These are phyloP conservation scores for Cephus pulcher DNA, from an alignment of 2,888 invertebrate genomes.

Conservation along the genomic window DNA sequence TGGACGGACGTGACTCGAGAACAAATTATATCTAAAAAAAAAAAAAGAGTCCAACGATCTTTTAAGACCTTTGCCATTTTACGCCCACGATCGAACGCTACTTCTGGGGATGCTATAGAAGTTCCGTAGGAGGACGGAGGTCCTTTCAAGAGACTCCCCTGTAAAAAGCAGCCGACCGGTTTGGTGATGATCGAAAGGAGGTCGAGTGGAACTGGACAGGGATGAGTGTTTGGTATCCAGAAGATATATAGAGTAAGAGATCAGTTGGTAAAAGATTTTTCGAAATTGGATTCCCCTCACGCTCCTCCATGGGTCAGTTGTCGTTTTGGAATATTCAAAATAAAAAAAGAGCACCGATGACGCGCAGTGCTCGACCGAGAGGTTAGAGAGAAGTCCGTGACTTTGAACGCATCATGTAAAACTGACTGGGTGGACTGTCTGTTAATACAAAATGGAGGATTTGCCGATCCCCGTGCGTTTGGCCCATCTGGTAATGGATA, in stretches of 20 bases:
- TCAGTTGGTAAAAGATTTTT: background rate
- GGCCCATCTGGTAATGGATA: constrained; percentile 40
- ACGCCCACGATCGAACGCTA: background rate
- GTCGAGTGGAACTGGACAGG: background rate
- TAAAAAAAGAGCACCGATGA: background rate
- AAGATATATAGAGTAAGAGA: background rate
- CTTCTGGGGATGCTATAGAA: background rate
- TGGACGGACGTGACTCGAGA: background rate
- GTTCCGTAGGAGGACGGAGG: background rate
- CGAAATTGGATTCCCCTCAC: background rate
- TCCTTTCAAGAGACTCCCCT: background rate
- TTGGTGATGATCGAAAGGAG: background rate
- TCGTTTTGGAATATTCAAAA: background rate
- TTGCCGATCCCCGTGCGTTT: constrained; percentile 31
- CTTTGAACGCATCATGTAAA: background rate
- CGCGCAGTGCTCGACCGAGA: background rate
- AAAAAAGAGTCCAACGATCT: background rate
- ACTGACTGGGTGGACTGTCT: background rate
- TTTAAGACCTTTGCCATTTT: background rate
- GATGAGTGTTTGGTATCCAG: background rate
- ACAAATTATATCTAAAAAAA: background rate
- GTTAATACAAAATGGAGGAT: constrained; percentile 32
- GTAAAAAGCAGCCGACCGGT: background rate
- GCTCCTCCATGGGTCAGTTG: background rate
- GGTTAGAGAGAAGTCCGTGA: background rate